These are phyloP conservation scores for Taeniopygia guttata DNA, from an alignment of 2,797 vertebrate genomes.

Conservation along the genomic window DNA sequence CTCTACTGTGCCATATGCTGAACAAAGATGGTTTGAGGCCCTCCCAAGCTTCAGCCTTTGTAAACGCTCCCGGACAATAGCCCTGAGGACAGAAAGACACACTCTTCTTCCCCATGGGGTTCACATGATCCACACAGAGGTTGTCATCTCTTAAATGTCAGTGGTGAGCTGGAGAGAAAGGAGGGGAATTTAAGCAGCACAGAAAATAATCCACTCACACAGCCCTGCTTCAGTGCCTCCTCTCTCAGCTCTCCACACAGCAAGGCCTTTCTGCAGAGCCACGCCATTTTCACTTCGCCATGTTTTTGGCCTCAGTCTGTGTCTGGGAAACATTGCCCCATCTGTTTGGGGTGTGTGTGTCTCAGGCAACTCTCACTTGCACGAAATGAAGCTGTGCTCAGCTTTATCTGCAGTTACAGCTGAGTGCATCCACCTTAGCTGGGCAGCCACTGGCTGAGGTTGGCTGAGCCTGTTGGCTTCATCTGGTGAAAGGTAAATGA, in stretches of 20 bases:
- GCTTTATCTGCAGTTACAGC: constrained; percentile 1
- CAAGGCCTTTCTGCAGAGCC: not conserved
- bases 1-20: not conserved
- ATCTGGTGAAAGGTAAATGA: constrained; percentile 25
- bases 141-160: not conserved
- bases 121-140: not conserved
- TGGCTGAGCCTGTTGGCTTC: constrained; percentile 17
- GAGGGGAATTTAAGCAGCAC: not conserved
- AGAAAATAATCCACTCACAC: not conserved
- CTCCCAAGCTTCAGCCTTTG: not conserved
- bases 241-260: not conserved
- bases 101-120: not conserved
- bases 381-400: not conserved
- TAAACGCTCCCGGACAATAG: not conserved
- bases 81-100: not conserved
- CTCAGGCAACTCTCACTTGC: not conserved
- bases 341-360: not conserved
- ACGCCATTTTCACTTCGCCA: not conserved
- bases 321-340: not conserved
- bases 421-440: not conserved
- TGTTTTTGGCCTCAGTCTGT: not conserved
- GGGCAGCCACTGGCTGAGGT: not conserved
- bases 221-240: not conserved
- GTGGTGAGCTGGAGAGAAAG: not conserved
- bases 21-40: not conserved